Evolutionary conservation across 2,888 invertebrate species (phyloP).

Genomic region (Xestia xanthographa): DNA sequence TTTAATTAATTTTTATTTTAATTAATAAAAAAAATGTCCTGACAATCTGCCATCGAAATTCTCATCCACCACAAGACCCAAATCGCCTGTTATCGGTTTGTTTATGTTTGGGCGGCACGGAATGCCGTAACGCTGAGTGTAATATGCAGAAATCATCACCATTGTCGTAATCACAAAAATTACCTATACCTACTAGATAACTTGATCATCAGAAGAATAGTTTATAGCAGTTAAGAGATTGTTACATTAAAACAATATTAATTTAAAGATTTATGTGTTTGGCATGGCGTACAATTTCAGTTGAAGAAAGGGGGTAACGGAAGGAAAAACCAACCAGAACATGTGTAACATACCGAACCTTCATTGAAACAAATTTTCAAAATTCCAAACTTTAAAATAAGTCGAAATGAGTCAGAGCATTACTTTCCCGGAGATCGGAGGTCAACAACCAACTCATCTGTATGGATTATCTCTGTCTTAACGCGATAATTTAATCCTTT

Average conservation of each 20-base stretch:
- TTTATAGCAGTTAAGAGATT: background rate
- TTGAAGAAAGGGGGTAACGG: background rate
- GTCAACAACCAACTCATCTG: slow-evolving; percentile 89
- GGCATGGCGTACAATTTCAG: background rate
- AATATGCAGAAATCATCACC: background rate
- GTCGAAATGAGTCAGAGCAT: slow-evolving; percentile 73
- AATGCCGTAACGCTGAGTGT: no score
- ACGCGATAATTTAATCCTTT: slow-evolving; percentile 89
- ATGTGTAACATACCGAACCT: slow-evolving; percentile 7
- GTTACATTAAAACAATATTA: background rate
- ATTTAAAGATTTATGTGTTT: background rate
- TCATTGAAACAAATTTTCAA: slow-evolving; percentile 45
- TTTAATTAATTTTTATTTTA: no score
- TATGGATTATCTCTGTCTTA: slow-evolving; percentile 88
- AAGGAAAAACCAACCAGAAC: background rate
- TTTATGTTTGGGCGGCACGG: no score
- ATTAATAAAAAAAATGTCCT: no score
- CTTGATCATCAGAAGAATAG: background rate
- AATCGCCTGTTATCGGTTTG: no score
- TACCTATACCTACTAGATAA: background rate
- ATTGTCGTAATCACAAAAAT: background rate
- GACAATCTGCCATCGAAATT: no score
- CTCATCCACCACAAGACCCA: no score
- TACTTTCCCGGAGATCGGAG: slow-evolving; percentile 79
- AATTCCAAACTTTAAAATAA: slow-evolving; percentile 68